These are phyloP conservation scores for Nematopogon swammerdamellus DNA, from an alignment of 2,888 invertebrate genomes.

Conservation along the genomic window DNA sequence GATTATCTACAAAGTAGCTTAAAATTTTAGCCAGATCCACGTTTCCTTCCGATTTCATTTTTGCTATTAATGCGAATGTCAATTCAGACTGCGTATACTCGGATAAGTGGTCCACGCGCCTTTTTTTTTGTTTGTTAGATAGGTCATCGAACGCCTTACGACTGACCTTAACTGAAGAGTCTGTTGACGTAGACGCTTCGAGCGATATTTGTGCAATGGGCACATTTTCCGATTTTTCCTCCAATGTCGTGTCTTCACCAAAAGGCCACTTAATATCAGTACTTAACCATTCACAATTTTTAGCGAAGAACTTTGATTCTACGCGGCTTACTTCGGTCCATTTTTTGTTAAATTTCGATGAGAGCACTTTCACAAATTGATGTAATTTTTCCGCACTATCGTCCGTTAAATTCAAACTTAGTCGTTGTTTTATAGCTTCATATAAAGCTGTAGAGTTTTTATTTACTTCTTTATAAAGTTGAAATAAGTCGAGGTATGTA, in stretches of 20 bases:
- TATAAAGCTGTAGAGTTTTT: neutral
- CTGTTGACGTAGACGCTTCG: neutral
- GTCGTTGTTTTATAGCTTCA: neutral
- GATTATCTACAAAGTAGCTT: neutral
- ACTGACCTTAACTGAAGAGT: neutral
- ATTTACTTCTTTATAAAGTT: neutral
- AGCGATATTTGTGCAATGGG: neutral
- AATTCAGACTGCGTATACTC: neutral
- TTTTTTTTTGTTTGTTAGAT: neutral
- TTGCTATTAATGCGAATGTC: neutral
- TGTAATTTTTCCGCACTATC: neutral
- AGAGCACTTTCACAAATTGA: neutral
- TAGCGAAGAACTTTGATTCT: neutral
- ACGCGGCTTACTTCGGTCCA: neutral
- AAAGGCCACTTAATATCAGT: neutral
- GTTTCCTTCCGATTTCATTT: neutral
- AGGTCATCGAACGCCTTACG: neutral
- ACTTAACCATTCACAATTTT: neutral
- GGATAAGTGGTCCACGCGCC: neutral
- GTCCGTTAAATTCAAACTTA: neutral
- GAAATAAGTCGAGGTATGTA: neutral
- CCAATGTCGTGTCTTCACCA: neutral
- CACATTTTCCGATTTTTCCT: too few species aligned
- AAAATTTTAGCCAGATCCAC: neutral
- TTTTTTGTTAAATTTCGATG: neutral